These are phyloP conservation scores for Drosophila trapezifrons DNA, from an alignment of 1,140 invertebrate genomes.

Conservation along the genomic window DNA sequence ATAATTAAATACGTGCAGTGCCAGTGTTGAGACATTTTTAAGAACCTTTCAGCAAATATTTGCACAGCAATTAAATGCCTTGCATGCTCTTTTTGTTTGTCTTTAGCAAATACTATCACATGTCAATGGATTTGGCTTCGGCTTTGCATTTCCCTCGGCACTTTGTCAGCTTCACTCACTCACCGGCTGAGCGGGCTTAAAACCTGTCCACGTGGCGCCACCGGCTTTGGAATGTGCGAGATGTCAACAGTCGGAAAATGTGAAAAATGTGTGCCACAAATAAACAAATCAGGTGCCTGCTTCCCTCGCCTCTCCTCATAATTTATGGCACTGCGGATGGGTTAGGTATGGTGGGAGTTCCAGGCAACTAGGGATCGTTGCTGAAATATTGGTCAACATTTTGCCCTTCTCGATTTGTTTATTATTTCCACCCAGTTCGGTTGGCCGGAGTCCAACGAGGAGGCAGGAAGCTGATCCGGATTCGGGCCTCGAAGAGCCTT, in stretches of 20 bases:
- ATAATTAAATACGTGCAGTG: conserved; percentile 59
- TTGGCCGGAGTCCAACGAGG: conserved; percentile 29
- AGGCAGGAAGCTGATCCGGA: conserved; percentile 32
- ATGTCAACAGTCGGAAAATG: conserved; percentile 51
- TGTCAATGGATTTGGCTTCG: conserved; percentile 22
- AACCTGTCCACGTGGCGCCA: conserved; percentile 30
- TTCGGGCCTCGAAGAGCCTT: conserved; percentile 8
- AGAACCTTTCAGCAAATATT: conserved; percentile 49
- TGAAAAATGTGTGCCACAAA: conserved; percentile 67
- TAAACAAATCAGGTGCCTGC: conserved; percentile 72
- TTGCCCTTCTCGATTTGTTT: conserved; percentile 42
- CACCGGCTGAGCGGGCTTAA: conserved; percentile 1
- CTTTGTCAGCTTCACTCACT: conserved; percentile 34
- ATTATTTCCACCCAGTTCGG: conserved; percentile 58
- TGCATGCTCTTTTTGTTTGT: conserved; percentile 31
- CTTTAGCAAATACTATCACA: conserved; percentile 25
- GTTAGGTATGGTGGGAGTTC: conserved; percentile 7
- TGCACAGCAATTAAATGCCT: conserved; percentile 54
- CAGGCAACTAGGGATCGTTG: conserved; percentile 33
- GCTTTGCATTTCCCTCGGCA: conserved; percentile 11
- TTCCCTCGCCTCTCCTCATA: conserved; percentile 48
- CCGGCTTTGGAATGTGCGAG: conserved; percentile 28
- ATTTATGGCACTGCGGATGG: conserved; percentile 58
- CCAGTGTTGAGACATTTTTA: conserved; percentile 29
- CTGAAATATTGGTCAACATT: conserved; percentile 78